Evolutionary conservation across 2,888 invertebrate species (phyloP).

Genomic region (Aspidiotus rigidus): DNA sequence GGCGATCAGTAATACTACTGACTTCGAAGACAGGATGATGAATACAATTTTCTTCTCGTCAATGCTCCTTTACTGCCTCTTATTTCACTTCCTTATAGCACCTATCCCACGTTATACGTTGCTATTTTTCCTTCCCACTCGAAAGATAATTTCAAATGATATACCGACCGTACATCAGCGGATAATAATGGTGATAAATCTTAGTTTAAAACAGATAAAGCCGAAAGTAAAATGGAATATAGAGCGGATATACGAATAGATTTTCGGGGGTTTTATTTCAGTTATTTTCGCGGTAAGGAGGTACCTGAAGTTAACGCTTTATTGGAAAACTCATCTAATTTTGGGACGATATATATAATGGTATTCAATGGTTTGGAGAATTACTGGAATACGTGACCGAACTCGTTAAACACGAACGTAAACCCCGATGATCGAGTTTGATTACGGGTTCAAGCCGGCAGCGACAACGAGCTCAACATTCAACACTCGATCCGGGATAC

Average conservation of each 20-base stretch:
- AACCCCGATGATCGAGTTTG: slow-evolving; percentile 8
- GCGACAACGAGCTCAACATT: too few species aligned
- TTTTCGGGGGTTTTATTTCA: slow-evolving; percentile 24
- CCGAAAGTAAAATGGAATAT: slow-evolving; percentile 30
- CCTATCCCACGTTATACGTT: too few species aligned
- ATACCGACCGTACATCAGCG: slow-evolving; percentile 20
- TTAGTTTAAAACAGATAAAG: slow-evolving; percentile 23
- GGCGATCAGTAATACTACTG: too few species aligned
- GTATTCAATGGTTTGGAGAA: slow-evolving; percentile 33
- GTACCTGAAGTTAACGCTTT: slow-evolving; percentile 14
- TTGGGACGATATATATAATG: slow-evolving; percentile 25
- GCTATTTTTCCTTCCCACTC: too few species aligned
- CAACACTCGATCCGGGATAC: too few species aligned
- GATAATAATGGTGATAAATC: slow-evolving; percentile 22
- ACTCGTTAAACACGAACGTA: slow-evolving; percentile 8
- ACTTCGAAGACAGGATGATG: too few species aligned
- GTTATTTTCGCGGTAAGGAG: slow-evolving; percentile 13
- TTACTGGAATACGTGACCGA: slow-evolving; percentile 27
- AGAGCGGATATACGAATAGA: slow-evolving; percentile 23
- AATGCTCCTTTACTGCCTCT: too few species aligned
- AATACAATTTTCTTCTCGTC: too few species aligned
- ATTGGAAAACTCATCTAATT: slow-evolving; percentile 32
- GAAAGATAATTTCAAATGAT: slow-evolving; percentile 13
- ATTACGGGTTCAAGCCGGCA: background rate
- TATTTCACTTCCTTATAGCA: too few species aligned